Base-by-base conservation (phyloP, 2,113 vertebrate genomes). In the Pluvialis apricaria region DNA sequence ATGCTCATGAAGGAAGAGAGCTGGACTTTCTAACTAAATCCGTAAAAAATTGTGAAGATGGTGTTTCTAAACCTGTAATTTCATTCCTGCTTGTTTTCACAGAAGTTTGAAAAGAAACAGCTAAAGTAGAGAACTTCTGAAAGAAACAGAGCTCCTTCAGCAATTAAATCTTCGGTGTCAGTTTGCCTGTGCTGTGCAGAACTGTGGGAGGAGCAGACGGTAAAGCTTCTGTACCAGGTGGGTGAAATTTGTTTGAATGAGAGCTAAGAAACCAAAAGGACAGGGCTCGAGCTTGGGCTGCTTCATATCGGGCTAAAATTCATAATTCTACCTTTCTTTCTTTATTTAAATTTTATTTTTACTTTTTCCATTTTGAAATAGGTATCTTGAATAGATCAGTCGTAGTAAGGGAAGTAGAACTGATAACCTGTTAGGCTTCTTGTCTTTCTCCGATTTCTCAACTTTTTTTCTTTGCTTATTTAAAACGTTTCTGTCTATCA, bases 211-310 rank as follows among this genome's bases (percentile, higher is more conserved):
- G 49, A 77, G 69, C 34, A 25, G 72, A 32, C 31, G 44, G 11
- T 38, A 38, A 38, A 60, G 42, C 70, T 61, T 6, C 79, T 10
- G 24, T 17, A 11, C 34, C 32, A 21, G 66, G 73, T 11, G 29
- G 29, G 4, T 4, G 7, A 22, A 18, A 57, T 69, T 7, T 15
- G 18, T 34, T 36, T 54, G 19, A 60, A 36, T 26, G 75, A 64
- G 60, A 28, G 7, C 28, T 62, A 13, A 61, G 62, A 34, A 47
- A 6, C 7, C 26, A 29, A 55, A 57, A 36, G 38, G 47, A 42
- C 18, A 19, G 25, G 9, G 7, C 62, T 77, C 0, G 0, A 71
- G 16, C 42, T 36, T 42, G 32, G 34, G 38, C n/a, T 47, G 60
- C 82, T 88, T 62, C 45, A 3, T 3, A 28, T 25, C 11, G 19